Base-by-base conservation (phyloP, 2,113 vertebrate species). In the Callipepla californica region DNA sequence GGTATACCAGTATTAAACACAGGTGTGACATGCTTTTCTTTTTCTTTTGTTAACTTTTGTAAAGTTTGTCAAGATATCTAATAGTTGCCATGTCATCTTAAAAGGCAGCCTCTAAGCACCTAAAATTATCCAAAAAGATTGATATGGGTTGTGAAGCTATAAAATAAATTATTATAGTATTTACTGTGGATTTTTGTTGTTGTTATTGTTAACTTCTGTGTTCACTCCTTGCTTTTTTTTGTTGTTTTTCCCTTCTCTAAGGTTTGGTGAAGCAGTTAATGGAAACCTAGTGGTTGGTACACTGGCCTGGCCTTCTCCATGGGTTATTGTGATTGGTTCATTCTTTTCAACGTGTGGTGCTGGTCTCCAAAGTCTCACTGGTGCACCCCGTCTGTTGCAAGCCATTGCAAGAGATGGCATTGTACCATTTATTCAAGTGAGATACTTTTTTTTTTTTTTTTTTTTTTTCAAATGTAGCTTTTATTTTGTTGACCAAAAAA, bases 311-410 rank as follows among this genome's bases (percentile, higher is more conserved):
- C 99, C 99, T 3, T 99, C 99, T 6, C 99, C 99, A 1, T 99
- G 99, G 99, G 99, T 99, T 38, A 99, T 99, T 45, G 98, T 99
- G 86, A 99, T 99, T 11, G 99, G 99, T 69, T 99, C 99, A 0
- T 99, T 99, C 96, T 99, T 99, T 95, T 99, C 99, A 87, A 99
- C 99, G 18, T 99, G 99, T 8, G 99, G 99, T 8, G 99, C 99
- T 1, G 99, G 99, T 65, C 98, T 99, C 3, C 99, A 99, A 97
- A 99, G 99, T 83, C 97, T 99, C 76, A 99, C 99, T 0, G 99
- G 99, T 7, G 99, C 99, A 2, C 99, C 99, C 1, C 98, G 99
- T 7, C 97, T 99, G 51, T 92, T 99, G 85, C 99, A 99, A 97
- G 99, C 99, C 94, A 99, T 99, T 7, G 99, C 99, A 50, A 98